These are phyloP conservation scores for Hemitrygon akajei DNA, from an alignment of 2,797 vertebrate genomes.

Conservation along the genomic window DNA sequence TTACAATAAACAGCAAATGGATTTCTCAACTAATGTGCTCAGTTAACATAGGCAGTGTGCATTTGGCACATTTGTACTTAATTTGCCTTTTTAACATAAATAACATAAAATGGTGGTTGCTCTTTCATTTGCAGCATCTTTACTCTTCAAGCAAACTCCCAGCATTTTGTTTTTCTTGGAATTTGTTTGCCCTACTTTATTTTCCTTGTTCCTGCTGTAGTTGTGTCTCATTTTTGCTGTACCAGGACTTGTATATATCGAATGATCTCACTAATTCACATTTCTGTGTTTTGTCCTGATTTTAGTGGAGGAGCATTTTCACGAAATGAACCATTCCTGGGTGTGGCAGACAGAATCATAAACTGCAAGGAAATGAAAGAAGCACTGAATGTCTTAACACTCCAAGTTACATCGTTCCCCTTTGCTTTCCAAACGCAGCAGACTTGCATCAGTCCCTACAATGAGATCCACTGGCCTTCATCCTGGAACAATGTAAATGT, in stretches of 20 bases:
- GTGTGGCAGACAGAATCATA: slow-evolving; percentile 79
- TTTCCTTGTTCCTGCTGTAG: no score
- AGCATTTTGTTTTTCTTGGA: neutral
- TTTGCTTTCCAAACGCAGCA: slow-evolving; percentile 88
- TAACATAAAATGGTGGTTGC: neutral
- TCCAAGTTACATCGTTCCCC: slow-evolving; percentile 93
- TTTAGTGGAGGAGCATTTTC: slow-evolving; percentile 54
- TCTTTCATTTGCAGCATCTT: neutral
- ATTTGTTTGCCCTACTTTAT: neutral
- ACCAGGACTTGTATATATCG: neutral
- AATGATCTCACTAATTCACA: neutral
- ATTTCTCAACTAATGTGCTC: neutral
- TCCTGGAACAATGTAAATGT: slow-evolving; percentile 73
- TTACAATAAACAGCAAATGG: neutral
- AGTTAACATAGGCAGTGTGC: neutral
- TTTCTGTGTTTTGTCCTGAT: slow-evolving; percentile 41
- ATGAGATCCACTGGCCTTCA: slow-evolving; percentile 96
- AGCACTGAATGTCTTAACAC: slow-evolving; percentile 82
- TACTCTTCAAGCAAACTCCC: neutral
- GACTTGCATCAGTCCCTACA: slow-evolving; percentile 93
- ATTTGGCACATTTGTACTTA: neutral
- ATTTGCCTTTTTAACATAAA: neutral
- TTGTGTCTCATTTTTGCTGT: no score
- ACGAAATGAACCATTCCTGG: slow-evolving; percentile 63
- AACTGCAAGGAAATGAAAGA: slow-evolving; percentile 88